Conservation (phyloP, 2,113 vertebrate genomes). For the Vulpes vulpes region DNA sequence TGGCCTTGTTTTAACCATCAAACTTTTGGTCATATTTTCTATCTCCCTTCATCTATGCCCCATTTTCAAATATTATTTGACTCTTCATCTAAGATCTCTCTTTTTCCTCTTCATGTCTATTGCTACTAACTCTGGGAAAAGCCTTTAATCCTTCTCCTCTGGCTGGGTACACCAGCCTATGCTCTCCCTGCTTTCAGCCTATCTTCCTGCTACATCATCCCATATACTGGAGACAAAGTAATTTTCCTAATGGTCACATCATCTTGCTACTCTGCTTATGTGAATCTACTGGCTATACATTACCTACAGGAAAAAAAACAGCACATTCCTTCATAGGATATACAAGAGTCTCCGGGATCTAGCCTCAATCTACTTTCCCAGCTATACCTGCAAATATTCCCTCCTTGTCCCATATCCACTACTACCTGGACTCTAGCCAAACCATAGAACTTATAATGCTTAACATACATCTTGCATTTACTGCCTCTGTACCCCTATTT, state of each 20-base stretch:
- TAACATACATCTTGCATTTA: not conserved
- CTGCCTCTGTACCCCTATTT: not conserved
- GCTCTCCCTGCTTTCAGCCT: not conserved
- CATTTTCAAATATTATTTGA: not conserved
- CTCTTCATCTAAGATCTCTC: not conserved
- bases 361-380: not conserved
- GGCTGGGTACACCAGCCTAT: not conserved
- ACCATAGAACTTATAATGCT: accelerated
- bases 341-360: not conserved
- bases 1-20: not conserved
- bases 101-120: not conserved
- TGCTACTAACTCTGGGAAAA: not conserved
- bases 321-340: not conserved
- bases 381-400: not conserved
- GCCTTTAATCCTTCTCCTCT: not conserved
- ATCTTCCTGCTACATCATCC: not conserved
- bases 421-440: not conserved
- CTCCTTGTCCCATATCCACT: not conserved
- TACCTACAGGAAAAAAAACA: not conserved
- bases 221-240: not conserved
- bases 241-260: not conserved
- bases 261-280: not conserved
- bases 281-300: not conserved
- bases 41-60: not conserved
- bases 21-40: not conserved